Conservation (phyloP, 2,113 vertebrate genomes). For the Gobiocypris rarus region DNA sequence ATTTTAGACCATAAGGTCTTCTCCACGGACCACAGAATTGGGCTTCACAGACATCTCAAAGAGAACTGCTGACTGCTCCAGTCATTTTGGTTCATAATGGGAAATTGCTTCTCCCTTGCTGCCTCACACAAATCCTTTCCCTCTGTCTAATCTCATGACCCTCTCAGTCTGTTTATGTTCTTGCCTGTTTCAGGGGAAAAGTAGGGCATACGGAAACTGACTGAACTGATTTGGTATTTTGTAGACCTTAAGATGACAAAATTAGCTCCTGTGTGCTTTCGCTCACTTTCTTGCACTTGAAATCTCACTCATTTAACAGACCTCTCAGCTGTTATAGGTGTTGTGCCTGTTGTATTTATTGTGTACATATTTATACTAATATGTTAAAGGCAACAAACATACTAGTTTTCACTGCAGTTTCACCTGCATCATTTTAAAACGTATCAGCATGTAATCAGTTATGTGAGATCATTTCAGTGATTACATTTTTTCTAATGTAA, state of each 20-base stretch:
- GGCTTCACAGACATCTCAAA: constrained; percentile 31
- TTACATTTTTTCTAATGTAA: too few species aligned
- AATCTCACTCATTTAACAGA: background rate
- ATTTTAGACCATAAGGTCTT: background rate
- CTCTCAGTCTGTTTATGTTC: constrained; percentile 56
- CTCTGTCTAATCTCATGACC: constrained; percentile 69
- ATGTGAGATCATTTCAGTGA: too few species aligned
- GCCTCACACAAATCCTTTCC: constrained; percentile 22
- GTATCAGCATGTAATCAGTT: background rate
- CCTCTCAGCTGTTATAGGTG: background rate
- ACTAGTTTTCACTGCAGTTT: background rate
- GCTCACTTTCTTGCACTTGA: background rate
- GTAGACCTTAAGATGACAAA: constrained; percentile 64
- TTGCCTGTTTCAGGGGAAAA: constrained; percentile 65
- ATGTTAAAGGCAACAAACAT: background rate
- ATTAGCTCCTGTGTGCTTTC: constrained; percentile 42
- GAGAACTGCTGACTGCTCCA: constrained; percentile 7
- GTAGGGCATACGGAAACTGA: constrained; percentile 77
- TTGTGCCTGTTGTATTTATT: constrained; percentile 29
- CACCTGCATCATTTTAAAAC: background rate
- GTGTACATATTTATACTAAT: too few species aligned
- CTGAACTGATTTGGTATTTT: constrained; percentile 73
- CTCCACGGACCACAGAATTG: background rate
- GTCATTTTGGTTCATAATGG: constrained; percentile 23
- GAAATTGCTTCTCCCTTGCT: constrained; percentile 1